Base-by-base conservation (phyloP, 2,888 invertebrate species). In the Philereme transversata region DNA sequence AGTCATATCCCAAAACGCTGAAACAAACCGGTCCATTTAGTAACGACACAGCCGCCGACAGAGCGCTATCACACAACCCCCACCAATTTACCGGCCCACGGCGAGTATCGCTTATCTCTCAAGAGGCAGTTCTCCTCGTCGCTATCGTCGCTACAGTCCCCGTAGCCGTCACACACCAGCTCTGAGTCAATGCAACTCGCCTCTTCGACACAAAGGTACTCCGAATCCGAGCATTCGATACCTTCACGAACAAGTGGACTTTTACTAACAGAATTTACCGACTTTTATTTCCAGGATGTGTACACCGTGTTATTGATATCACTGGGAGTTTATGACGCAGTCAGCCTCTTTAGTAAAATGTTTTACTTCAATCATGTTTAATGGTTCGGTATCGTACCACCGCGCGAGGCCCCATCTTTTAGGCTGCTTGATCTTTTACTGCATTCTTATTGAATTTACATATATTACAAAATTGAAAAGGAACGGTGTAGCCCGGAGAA, bases 121-220 rank as follows among this genome's bases (percentile, higher is more conserved):
- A 84, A 84, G 79, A 93, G 81, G 84, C 94, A 94, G 84, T 91
- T 87, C 73, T 86, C 83, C 83, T 95, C 95, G 82, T 95, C 95
- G 74, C 94, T 94, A 78, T 88, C 83, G 81, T 95, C 95, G 70
- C 76, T 82, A 88, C 96, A 96, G 83, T 95, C 94, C 71, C 79
- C 78, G 75, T 77, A 76, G 73, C 92, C 92, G 82, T 96, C 94
- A 89, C 96, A 96, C 68, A 93, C 82, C 70, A 90, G 83, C 67
- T 83, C 80, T 74, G 86, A 78, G 67, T 93, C 88, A 78, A 95
- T 90, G 90, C 96, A 96, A 82, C 92, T 89, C 81, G 89, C 92
- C 83, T 89, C 91, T 80, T 92, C 88, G 86, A 93, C 93, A 84
- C 90, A 92, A 90, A 88, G 93, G 83, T 93, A 91, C 79, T 90